phyloP scores from a whole-genome alignment of 1,140 invertebrate species.

The Frieseomelitta varia region DNA sequence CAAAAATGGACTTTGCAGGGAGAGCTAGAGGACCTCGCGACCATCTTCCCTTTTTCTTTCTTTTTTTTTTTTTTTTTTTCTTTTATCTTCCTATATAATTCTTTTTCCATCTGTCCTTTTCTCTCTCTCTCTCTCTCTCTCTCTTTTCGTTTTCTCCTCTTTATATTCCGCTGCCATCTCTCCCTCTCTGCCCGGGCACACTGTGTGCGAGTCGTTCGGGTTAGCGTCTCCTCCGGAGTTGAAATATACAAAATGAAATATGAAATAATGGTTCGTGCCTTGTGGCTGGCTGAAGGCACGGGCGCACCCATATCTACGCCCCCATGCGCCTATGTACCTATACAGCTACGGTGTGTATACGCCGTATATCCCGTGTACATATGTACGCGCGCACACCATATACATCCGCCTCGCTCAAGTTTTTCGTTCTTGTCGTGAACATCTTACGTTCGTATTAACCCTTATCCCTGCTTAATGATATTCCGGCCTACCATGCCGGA shows the following conservation, averaged over 20 bases:
- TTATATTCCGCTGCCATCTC: constrained; percentile 21
- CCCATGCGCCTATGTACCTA: constrained; percentile 77
- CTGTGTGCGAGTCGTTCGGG: constrained; percentile 50
- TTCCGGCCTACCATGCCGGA: constrained; percentile 70
- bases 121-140: constrained; percentile 23
- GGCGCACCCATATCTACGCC: constrained; percentile 82
- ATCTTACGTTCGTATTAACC: constrained; percentile 74
- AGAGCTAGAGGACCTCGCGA: constrained; percentile 16
- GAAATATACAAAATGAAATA: constrained; percentile 81
- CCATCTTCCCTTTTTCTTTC: not conserved
- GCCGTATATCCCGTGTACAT: constrained; percentile 43
- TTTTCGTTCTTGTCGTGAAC: constrained; percentile 63
- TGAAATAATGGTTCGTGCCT: constrained; percentile 81
- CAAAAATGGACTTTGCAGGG: constrained; percentile 46
- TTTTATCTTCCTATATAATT: not conserved
- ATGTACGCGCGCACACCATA: constrained; percentile 42
- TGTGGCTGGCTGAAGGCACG: constrained; percentile 79
- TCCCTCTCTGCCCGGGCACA: not conserved
- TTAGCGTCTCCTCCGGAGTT: constrained; percentile 68
- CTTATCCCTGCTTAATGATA: constrained; percentile 77
- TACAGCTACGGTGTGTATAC: constrained; percentile 51
- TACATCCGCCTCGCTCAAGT: constrained; percentile 59
- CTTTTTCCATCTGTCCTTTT: not conserved
- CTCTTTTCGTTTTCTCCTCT: constrained; percentile 55
- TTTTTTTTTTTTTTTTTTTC: not conserved